These are phyloP conservation scores for Nannobrachium achirus DNA, from an alignment of 2,113 vertebrate species.

Conservation along the genomic window DNA sequence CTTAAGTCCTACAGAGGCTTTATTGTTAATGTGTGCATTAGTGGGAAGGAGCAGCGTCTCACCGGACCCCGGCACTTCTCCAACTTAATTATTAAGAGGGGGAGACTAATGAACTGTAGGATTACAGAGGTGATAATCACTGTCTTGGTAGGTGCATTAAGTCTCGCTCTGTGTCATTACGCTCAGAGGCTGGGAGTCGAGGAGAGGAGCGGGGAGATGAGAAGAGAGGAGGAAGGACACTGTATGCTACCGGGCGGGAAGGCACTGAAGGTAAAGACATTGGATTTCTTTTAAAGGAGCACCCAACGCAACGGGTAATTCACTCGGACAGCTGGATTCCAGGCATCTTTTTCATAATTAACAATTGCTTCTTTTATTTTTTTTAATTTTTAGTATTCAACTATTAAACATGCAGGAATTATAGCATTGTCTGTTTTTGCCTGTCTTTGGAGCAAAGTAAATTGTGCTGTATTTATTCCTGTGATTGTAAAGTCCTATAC, in stretches of 20 bases:
- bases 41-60: constrained; percentile 47
- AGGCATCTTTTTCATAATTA: too few relatives aligned
- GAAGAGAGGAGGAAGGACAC: background rate
- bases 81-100: constrained; percentile 70
- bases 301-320: too few relatives aligned
- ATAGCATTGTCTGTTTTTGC: too few relatives aligned
- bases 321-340: too few relatives aligned
- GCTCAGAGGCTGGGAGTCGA: constrained; percentile 21
- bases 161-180: constrained; percentile 66
- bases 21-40: constrained; percentile 72
- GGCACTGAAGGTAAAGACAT: background rate
- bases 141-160: constrained; percentile 73
- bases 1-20: constrained; percentile 56
- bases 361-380: too few relatives aligned
- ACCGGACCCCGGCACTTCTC: constrained; percentile 56
- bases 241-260: background rate
- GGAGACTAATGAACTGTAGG: constrained; percentile 75
- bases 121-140: constrained; percentile 77
- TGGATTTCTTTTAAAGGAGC: background rate
- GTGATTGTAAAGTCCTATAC: background rate
- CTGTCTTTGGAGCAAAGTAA: too few relatives aligned
- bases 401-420: too few relatives aligned
- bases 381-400: too few relatives aligned
- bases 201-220: background rate
- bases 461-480: background rate